These are phyloP conservation scores for Harpagus bidentatus DNA, from an alignment of 2,113 vertebrate species.

Conservation along the genomic window DNA sequence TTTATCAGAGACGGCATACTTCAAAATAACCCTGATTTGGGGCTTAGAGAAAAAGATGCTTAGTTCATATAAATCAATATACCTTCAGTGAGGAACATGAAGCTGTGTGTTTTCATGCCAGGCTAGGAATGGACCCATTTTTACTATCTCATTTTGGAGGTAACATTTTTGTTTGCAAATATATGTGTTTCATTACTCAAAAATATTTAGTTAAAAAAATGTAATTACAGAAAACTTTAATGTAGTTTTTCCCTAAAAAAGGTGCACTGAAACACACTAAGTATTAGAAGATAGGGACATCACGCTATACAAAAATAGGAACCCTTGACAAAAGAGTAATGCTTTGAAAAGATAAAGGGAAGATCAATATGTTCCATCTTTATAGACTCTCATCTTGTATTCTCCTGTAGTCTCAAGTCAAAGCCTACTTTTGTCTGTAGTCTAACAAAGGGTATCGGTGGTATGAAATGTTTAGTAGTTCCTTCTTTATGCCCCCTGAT, in stretches of 20 bases:
- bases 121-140: not conserved
- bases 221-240: not conserved
- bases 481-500: not conserved
- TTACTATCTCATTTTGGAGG: not conserved
- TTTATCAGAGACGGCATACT: not conserved
- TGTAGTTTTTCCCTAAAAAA: not conserved
- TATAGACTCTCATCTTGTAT: constrained; percentile 32
- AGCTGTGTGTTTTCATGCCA: not conserved
- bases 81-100: not conserved
- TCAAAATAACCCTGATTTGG: not conserved
- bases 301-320: not conserved
- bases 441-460: constrained; percentile 10
- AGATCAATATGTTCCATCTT: constrained; percentile 57
- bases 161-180: not conserved
- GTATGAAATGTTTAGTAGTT: not conserved
- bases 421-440: constrained; percentile 53
- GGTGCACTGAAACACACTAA: not conserved
- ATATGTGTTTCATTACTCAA: not conserved
- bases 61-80: constrained; percentile 35
- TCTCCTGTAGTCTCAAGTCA: constrained; percentile 41
- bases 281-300: not conserved
- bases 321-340: constrained; percentile 12
- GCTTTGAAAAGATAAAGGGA: constrained; percentile 58
- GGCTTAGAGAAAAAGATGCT: not conserved
- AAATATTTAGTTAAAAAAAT: not conserved